Evolutionary conservation across 2,113 vertebrate species (phyloP).

Genomic region (Lasiurus cinereus): DNA sequence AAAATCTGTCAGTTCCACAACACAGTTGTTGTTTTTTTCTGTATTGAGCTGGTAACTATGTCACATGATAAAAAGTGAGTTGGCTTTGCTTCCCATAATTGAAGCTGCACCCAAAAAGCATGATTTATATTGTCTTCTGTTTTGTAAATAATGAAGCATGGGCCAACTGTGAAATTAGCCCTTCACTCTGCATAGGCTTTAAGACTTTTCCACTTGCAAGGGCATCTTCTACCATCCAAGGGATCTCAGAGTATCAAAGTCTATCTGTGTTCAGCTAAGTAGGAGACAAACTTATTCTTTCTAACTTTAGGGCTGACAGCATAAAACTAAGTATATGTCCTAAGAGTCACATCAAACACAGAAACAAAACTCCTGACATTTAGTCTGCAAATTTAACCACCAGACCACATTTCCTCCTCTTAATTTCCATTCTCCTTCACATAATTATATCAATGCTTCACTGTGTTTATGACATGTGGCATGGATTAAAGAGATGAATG

Average conservation of each 20-base stretch:
- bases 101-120: neutral
- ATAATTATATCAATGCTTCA: conserved; percentile 51
- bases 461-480: conserved; percentile 50
- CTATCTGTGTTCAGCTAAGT: neutral
- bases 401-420: conserved; percentile 37
- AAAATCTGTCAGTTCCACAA: neutral
- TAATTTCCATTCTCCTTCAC: conserved; percentile 62
- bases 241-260: neutral
- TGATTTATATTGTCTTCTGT: neutral
- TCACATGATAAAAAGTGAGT: neutral
- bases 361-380: conserved; percentile 63
- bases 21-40: neutral
- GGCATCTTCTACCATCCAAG: neutral
- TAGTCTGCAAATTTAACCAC: conserved; percentile 45
- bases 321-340: neutral
- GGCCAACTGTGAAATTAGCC: neutral
- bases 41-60: neutral
- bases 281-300: neutral
- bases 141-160: neutral
- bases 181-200: neutral
- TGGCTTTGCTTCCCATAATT: conserved; percentile 12
- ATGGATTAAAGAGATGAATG: conserved; percentile 49
- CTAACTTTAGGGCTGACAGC: neutral
- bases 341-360: conserved; percentile 34
- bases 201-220: neutral